A percentile compares a stretch with the other conserved stretches of the same genome.
phyloP scores from a whole-genome alignment of 2,888 invertebrate genomes.

The Crioceris asparagi region DNA sequence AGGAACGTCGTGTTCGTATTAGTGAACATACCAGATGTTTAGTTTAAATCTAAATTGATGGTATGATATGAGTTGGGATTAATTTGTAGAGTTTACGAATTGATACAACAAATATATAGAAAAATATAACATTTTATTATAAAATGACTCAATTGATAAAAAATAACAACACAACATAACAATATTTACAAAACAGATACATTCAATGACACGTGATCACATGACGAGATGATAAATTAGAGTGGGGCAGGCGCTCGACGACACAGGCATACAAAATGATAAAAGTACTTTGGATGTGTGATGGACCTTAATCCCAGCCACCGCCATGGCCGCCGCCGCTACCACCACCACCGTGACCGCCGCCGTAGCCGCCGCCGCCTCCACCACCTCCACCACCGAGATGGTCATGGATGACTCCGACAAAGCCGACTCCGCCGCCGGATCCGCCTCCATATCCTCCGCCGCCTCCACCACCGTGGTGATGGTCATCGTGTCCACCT shows the following conservation, averaged over 20 bases:
- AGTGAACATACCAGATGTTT: too few species aligned
- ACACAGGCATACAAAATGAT: conserved; percentile 2
- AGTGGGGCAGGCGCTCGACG: neutral
- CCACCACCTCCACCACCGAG: conserved; percentile 7
- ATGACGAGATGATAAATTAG: conserved; percentile 9
- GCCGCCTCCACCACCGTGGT: conserved; percentile 5
- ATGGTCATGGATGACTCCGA: conserved; percentile 6
- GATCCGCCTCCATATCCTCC: conserved; percentile 4
- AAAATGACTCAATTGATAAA: too few species aligned
- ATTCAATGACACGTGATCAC: conserved; percentile 5
- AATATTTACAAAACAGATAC: conserved; percentile 10
- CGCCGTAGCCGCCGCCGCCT: conserved; percentile 4
- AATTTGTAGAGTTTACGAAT: too few species aligned
- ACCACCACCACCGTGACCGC: conserved; percentile 6
- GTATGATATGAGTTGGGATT: too few species aligned
- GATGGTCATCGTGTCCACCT: conserved; percentile 3
- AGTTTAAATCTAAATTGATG: too few species aligned
- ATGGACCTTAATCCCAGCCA: conserved; percentile 1
- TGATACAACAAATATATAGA: too few species aligned
- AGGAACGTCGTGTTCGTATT: too few species aligned
- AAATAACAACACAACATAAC: too few species aligned
- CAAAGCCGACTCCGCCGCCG: conserved; percentile 1
- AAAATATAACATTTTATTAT: too few species aligned
- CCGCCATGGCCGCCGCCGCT: conserved; percentile 8
- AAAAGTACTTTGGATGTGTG: neutral